Conservation (phyloP, 2,888 invertebrate genomes). For the Drosophila parthenogenetica region DNA sequence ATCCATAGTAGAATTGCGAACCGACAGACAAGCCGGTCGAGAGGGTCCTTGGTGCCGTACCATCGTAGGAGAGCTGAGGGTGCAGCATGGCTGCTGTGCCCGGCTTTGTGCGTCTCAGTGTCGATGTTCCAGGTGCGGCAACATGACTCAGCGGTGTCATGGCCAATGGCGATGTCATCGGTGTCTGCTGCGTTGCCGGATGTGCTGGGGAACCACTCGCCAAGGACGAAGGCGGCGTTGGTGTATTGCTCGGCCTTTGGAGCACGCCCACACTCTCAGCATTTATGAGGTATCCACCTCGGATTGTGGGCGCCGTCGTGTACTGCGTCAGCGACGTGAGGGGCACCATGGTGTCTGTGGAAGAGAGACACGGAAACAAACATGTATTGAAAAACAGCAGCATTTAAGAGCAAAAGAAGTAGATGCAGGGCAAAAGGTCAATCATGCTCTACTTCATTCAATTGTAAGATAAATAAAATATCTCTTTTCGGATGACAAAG, state of each 20-base stretch:
- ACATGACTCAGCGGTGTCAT: slow-evolving; percentile 57
- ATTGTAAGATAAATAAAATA: no score
- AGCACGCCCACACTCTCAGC: slow-evolving; percentile 78
- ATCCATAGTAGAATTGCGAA: slow-evolving; percentile 85
- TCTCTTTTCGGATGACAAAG: no score
- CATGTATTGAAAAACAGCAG: neutral
- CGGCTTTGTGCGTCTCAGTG: slow-evolving; percentile 66
- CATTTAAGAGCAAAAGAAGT: neutral
- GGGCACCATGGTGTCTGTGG: slow-evolving; percentile 82
- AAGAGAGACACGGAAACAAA: neutral
- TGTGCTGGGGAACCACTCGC: slow-evolving; percentile 63
- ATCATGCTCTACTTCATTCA: no score
- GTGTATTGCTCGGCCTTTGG: slow-evolving; percentile 77
- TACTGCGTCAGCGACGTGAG: slow-evolving; percentile 83
- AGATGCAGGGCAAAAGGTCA: neutral
- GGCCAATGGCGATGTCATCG: slow-evolving; percentile 50
- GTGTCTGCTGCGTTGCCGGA: slow-evolving; percentile 45
- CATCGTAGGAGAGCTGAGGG: slow-evolving; percentile 83
- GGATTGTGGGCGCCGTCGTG: slow-evolving; percentile 83
- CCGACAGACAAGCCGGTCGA: slow-evolving; percentile 84
- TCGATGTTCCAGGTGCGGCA: slow-evolving; percentile 53
- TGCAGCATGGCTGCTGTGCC: slow-evolving; percentile 66
- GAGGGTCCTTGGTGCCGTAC: slow-evolving; percentile 84
- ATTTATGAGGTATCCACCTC: slow-evolving; percentile 83
- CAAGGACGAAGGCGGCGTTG: slow-evolving; percentile 76